Conservation (phyloP, 2,888 invertebrate species). For the Drosophila engyochracea region DNA sequence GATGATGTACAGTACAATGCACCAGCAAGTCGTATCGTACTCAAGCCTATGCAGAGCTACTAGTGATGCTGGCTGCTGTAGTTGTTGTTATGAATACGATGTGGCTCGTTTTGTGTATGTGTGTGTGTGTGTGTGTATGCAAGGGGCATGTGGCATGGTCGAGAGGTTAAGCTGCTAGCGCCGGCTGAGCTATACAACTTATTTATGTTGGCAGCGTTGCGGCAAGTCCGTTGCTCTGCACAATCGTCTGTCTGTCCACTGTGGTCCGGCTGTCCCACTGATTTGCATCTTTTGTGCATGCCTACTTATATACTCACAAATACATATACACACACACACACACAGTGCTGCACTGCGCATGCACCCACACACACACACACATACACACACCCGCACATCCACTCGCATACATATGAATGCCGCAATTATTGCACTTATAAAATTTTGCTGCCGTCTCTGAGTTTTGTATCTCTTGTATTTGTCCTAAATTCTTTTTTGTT, state of each 20-base stretch:
- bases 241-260: slow-evolving; percentile 38
- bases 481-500: slow-evolving; percentile 31
- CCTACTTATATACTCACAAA: slow-evolving; percentile 35
- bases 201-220: slow-evolving; percentile 68
- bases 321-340: neutral
- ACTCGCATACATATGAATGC: slow-evolving; percentile 31
- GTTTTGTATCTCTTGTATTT: slow-evolving; percentile 20
- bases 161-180: slow-evolving; percentile 51
- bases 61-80: slow-evolving; percentile 19
- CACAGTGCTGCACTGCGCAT: slow-evolving; percentile 24
- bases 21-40: slow-evolving; percentile 32
- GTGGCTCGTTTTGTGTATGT: slow-evolving; percentile 36
- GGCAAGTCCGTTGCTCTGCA: slow-evolving; percentile 44
- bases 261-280: slow-evolving; percentile 67
- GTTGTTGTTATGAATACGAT: slow-evolving; percentile 63
- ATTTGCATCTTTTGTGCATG: slow-evolving; percentile 74
- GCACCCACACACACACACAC: slow-evolving; percentile 9
- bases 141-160: slow-evolving; percentile 2
- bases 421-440: slow-evolving; percentile 78
- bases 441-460: slow-evolving; percentile 49
- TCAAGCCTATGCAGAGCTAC: slow-evolving; percentile 37
- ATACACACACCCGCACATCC: neutral
- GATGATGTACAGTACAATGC: slow-evolving; percentile 54
- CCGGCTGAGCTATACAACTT: slow-evolving; percentile 69
- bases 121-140: neutral